Conservation (phyloP, 2,888 invertebrate species). For the Gisinianus flammeolus region DNA sequence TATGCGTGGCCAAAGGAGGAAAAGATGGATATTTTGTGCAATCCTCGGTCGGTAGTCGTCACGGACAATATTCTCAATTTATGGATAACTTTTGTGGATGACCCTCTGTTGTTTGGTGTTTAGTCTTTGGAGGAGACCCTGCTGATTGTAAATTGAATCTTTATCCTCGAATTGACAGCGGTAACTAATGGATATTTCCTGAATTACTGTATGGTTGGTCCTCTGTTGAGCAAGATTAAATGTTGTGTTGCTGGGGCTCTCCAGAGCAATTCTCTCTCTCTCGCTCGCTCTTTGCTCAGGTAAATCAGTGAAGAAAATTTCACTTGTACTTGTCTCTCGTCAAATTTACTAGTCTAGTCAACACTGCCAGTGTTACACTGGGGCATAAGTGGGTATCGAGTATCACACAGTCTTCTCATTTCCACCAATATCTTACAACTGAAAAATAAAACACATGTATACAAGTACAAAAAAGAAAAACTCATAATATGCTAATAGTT, state of each 20-base stretch:
- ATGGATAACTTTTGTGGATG: constrained; percentile 19
- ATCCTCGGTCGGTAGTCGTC: constrained; percentile 19
- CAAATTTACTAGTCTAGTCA: neutral
- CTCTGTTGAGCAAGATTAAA: constrained; percentile 11
- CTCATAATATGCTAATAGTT: too few species aligned
- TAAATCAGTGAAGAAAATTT: neutral
- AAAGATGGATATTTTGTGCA: neutral
- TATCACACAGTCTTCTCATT: too few species aligned
- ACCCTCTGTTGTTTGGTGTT: constrained; percentile 15
- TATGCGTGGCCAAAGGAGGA: neutral
- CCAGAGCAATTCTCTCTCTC: too few species aligned
- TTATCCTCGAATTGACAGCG: constrained; percentile 52
- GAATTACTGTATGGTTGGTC: constrained; percentile 8
- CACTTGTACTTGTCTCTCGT: constrained; percentile 11
- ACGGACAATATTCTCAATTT: constrained; percentile 17
- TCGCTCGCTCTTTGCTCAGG: neutral
- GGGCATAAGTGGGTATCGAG: constrained; percentile 48
- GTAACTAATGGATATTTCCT: constrained; percentile 50
- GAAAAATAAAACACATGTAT: too few species aligned
- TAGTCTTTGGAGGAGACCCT: constrained; percentile 39
- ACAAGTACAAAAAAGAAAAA: too few species aligned
- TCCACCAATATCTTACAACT: too few species aligned
- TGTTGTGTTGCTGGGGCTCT: constrained; percentile 11
- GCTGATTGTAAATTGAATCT: constrained; percentile 55
- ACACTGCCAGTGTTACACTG: too few species aligned